phyloP scores from a whole-genome alignment of 1,140 invertebrate genomes.

The Cylas formicarius region DNA sequence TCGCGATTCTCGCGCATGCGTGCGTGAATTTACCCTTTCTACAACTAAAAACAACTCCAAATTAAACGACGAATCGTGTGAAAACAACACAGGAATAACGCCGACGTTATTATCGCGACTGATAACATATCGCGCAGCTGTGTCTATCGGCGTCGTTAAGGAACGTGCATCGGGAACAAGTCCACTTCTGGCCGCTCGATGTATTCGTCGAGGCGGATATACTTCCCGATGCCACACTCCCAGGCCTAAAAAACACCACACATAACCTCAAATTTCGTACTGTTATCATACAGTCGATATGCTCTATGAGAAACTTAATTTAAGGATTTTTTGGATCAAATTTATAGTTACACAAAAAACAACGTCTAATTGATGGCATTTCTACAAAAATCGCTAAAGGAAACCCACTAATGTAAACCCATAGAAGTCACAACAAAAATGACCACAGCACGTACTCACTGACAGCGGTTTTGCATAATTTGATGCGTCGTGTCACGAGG shows the following conservation, averaged over 20 bases:
- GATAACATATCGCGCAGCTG: slow-evolving; percentile 86
- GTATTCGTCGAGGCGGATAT: slow-evolving; percentile 32
- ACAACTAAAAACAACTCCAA: no score
- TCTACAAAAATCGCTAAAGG: slow-evolving; percentile 9
- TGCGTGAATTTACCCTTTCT: no score
- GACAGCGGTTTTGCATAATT: no score
- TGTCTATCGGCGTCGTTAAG: slow-evolving; percentile 68
- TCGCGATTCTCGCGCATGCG: no score
- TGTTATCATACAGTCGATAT: no score
- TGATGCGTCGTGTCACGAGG: no score
- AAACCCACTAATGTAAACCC: no score
- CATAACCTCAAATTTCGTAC: no score
- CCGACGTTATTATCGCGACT: slow-evolving; percentile 50
- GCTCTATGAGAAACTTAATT: no score
- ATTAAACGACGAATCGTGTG: slow-evolving; percentile 1
- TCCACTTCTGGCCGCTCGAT: slow-evolving; percentile 60
- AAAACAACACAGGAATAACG: slow-evolving; percentile 3
- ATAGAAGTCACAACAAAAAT: no score
- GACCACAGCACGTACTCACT: no score
- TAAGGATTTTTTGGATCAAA: no score
- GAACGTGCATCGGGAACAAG: slow-evolving; percentile 88
- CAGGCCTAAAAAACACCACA: slow-evolving; percentile 37
- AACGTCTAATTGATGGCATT: slow-evolving; percentile 4
- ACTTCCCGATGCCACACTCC: slow-evolving; percentile 39
- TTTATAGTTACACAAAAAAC: neutral